These are phyloP conservation scores for Cyprinodon variegatus DNA, from an alignment of 2,113 vertebrate species.

Conservation along the genomic window DNA sequence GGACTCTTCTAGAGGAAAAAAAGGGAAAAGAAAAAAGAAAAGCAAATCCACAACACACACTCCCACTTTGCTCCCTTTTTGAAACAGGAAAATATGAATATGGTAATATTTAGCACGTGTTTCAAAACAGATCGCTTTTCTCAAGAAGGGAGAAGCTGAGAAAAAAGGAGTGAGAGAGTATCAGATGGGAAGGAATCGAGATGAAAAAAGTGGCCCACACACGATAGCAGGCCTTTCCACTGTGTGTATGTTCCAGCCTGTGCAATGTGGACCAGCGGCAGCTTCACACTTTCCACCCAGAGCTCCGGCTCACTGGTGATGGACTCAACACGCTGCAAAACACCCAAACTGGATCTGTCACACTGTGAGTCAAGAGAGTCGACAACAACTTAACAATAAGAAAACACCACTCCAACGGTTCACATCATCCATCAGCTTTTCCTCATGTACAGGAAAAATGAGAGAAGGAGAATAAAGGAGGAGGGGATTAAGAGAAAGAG, in stretches of 20 bases:
- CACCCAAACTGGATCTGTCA: conserved; percentile 71
- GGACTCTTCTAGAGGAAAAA: conserved; percentile 76
- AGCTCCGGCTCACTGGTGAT: conserved; percentile 53
- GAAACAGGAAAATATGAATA: conserved; percentile 90
- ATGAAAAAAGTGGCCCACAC: conserved; percentile 81
- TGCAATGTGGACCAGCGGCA: conserved; percentile 67
- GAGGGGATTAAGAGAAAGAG: conserved; percentile 20
- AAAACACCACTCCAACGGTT: conserved; percentile 68
- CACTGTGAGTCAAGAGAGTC: conserved; percentile 75
- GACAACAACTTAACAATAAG: conserved; percentile 79
- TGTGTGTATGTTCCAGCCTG: conserved; percentile 70
- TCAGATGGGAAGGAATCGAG: conserved; percentile 54
- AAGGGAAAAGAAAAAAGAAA: conserved; percentile 11
- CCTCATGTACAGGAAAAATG: conserved; percentile 65
- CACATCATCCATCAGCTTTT: conserved; percentile 71
- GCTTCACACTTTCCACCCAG: conserved; percentile 69
- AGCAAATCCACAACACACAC: conserved; percentile 69
- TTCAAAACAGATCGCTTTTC: conserved; percentile 87
- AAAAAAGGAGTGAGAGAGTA: conserved; percentile 26
- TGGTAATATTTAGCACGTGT: conserved; percentile 88
- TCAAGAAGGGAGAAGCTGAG: conserved; percentile 61
- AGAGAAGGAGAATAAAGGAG: conserved; percentile 49
- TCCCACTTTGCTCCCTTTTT: conserved; percentile 76
- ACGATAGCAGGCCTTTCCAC: conserved; percentile 76
- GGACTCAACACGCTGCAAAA: conserved; percentile 57